Percentiles rank a stretch among this genome's conserved stretches.
phyloP scores from a whole-genome alignment of 2,113 vertebrate genomes.

The Ornithorhynchus anatinus region DNA sequence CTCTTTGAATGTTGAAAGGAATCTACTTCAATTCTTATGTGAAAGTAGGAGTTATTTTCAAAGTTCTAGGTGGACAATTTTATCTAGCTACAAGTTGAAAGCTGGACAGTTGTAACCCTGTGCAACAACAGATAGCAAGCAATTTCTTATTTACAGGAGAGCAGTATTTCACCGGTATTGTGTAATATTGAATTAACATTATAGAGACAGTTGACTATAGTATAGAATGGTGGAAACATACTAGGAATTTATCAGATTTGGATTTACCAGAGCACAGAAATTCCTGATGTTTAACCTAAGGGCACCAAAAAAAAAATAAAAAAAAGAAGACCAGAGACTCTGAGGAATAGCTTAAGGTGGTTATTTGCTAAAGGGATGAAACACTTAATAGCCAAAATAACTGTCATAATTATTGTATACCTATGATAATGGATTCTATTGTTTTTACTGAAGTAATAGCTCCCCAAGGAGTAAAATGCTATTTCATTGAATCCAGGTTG shows the following conservation, averaged over 20 bases:
- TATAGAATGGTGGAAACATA: conserved; percentile 34
- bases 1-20: background rate
- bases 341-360: conserved; percentile 72
- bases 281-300: conserved; percentile 64
- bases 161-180: background rate
- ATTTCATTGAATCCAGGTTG: conserved; percentile 65
- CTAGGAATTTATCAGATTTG: conserved; percentile 62
- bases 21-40: background rate
- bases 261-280: conserved; percentile 64
- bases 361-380: conserved; percentile 76
- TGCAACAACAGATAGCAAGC: conserved; percentile 12
- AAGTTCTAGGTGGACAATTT: background rate
- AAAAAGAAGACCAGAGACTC: conserved; percentile 63
- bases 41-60: background rate
- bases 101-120: background rate
- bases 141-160: conserved; percentile 5
- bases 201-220: conserved; percentile 35
- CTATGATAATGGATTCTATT: conserved; percentile 78
- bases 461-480: conserved; percentile 64
- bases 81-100: no score
- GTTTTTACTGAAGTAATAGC: conserved; percentile 73
- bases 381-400: conserved; percentile 76
- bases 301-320: no score
- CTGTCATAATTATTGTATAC: conserved; percentile 80
- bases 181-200: conserved; percentile 36